Percentiles rank a stretch among this genome's conserved stretches.
These are phyloP conservation scores for Patagioenas fasciata DNA, from an alignment of 2,113 vertebrate genomes.

Conservation along the genomic window DNA sequence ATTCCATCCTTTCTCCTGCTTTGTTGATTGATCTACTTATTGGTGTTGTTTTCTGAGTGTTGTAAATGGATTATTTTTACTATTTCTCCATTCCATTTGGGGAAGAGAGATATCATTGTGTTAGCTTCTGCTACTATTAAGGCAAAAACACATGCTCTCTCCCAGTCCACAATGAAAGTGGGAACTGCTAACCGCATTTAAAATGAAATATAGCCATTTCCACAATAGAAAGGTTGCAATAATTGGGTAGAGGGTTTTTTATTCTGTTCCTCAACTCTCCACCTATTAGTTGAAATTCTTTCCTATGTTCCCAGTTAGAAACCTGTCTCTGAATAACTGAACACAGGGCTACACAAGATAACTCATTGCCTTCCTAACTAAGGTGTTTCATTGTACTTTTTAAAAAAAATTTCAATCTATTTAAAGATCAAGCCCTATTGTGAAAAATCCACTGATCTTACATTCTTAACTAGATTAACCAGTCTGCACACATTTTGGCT, in stretches of 20 bases:
- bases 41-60: not conserved
- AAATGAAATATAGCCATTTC: not conserved
- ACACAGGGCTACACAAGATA: not conserved
- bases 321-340: not conserved
- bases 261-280: not conserved
- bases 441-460: slow-evolving; percentile 75
- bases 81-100: not conserved
- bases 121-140: not conserved
- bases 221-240: not conserved
- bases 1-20: not conserved
- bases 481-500: slow-evolving; percentile 65
- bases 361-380: not conserved
- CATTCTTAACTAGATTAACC: slow-evolving; percentile 80
- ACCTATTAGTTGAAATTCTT: not conserved
- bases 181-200: not conserved
- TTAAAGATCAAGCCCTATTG: not conserved
- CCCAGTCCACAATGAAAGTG: not conserved
- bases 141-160: not conserved
- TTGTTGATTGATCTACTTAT: not conserved
- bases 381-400: not conserved
- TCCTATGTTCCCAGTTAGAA: not conserved
- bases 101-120: not conserved
- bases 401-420: not conserved
- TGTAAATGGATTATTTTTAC: not conserved
- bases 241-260: not conserved